A percentile compares a stretch with the other conserved stretches of the same genome.
Evolutionary conservation across 2,888 invertebrate genomes (phyloP).

Genomic region (Drosophila quinaria): DNA sequence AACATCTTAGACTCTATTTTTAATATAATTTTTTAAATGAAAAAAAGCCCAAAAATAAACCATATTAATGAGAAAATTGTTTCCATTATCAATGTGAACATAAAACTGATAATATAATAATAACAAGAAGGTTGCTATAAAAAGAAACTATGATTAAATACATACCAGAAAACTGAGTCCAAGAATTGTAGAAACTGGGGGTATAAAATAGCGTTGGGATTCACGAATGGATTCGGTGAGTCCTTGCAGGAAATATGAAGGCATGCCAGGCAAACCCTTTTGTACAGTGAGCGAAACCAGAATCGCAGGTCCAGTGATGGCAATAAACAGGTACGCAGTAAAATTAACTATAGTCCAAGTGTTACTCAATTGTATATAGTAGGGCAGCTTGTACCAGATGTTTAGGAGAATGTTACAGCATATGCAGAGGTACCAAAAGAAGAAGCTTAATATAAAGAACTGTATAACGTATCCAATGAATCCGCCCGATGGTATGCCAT

Average conservation of each 20-base stretch:
- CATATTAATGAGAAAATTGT: slow-evolving; percentile 3
- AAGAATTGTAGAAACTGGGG: slow-evolving; percentile 82
- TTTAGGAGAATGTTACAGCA: slow-evolving; percentile 83
- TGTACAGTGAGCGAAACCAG: slow-evolving; percentile 82
- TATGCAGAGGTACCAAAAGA: slow-evolving; percentile 83
- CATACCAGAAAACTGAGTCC: slow-evolving; percentile 77
- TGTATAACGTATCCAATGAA: slow-evolving; percentile 83
- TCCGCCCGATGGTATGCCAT: slow-evolving; percentile 71
- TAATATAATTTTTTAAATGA: background rate
- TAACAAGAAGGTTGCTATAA: background rate
- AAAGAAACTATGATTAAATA: background rate
- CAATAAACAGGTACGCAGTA: slow-evolving; percentile 68
- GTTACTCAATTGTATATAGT: slow-evolving; percentile 69
- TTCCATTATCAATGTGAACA: slow-evolving; percentile 4
- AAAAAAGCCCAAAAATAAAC: background rate
- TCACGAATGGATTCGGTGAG: slow-evolving; percentile 84
- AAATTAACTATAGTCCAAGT: slow-evolving; percentile 70
- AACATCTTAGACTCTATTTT: slow-evolving; percentile 3
- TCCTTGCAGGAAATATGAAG: slow-evolving; percentile 85
- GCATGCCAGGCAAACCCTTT: slow-evolving; percentile 84
- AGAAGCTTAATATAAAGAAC: slow-evolving; percentile 84
- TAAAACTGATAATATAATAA: background rate
- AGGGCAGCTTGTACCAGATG: slow-evolving; percentile 83
- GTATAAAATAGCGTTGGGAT: slow-evolving; percentile 85
- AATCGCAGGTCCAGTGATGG: slow-evolving; percentile 77